These are phyloP conservation scores for Ganaspis sp. DNA, from an alignment of 1,140 invertebrate genomes.

Conservation along the genomic window DNA sequence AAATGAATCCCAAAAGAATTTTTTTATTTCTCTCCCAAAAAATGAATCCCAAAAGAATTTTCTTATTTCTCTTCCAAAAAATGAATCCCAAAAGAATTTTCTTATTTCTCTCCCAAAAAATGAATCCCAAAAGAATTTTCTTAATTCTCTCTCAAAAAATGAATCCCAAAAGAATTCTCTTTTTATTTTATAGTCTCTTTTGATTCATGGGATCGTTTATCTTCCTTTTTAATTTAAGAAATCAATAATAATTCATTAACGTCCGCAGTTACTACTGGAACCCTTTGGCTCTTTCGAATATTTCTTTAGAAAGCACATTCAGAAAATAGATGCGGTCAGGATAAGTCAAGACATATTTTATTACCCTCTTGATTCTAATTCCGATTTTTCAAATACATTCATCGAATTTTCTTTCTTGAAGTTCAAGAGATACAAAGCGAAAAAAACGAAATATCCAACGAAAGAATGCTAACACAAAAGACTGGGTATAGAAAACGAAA, in stretches of 20 bases:
- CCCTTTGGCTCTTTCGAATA: slow-evolving; percentile 3
- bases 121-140: too few relatives aligned
- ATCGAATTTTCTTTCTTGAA: too few relatives aligned
- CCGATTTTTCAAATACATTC: too few relatives aligned
- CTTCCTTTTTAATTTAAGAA: background rate
- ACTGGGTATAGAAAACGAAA: too few relatives aligned
- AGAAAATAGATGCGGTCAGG: background rate
- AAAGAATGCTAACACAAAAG: too few relatives aligned
- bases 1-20: background rate
- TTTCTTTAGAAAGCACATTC: slow-evolving; percentile 4
- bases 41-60: too few relatives aligned
- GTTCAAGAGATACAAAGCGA: too few relatives aligned
- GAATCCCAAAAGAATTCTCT: background rate
- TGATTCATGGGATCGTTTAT: background rate
- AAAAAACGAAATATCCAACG: too few relatives aligned
- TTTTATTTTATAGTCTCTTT: background rate
- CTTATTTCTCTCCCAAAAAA: background rate
- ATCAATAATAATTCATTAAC: slow-evolving; percentile 9
- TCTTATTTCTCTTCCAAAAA: too few relatives aligned
- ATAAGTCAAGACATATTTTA: slow-evolving; percentile 32
- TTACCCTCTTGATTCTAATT: slow-evolving; percentile 16
- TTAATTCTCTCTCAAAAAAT: too few relatives aligned
- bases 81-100: background rate
- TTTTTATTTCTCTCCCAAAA: background rate
- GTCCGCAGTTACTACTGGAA: background rate